phyloP scores from a whole-genome alignment of 1,140 invertebrate genomes.

The Octopus bimaculoides region DNA sequence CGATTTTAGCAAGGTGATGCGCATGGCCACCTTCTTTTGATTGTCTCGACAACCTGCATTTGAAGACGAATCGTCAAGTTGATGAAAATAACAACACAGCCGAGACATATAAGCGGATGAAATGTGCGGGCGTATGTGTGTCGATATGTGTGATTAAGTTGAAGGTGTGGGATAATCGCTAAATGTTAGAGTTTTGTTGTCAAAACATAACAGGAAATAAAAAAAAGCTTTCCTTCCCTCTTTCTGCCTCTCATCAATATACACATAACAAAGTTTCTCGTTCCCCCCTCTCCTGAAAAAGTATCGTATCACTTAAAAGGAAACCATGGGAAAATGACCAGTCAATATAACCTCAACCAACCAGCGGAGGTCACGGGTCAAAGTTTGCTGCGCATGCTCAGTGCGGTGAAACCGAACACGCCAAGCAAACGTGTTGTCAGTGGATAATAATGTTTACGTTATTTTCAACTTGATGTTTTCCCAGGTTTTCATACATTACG shows the following conservation, averaged over 20 bases:
- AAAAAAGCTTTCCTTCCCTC: background rate
- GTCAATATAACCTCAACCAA: background rate
- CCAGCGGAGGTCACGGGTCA: background rate
- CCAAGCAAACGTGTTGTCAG: background rate
- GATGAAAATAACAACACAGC: background rate
- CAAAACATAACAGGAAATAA: too few species aligned
- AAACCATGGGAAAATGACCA: conserved; percentile 10
- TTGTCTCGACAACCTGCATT: background rate
- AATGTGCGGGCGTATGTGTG: too few species aligned
- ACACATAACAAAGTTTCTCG: background rate
- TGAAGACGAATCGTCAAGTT: background rate
- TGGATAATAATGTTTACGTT: too few species aligned
- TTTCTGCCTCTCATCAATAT: background rate
- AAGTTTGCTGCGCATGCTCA: background rate
- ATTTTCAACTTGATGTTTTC: too few species aligned
- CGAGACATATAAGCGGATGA: background rate
- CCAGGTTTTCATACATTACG: too few species aligned
- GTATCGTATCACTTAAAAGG: background rate
- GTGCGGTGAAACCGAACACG: background rate
- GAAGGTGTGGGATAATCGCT: too few species aligned
- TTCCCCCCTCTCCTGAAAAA: background rate
- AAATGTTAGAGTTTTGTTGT: too few species aligned
- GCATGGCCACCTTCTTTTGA: conserved; percentile 2
- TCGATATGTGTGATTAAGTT: too few species aligned
- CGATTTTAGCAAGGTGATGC: conserved; percentile 10